Evolutionary conservation across 2,797 vertebrate genomes (phyloP), one percentile per base, ranked within the genome.

Genomic region (Prunella strophiata): DNA sequence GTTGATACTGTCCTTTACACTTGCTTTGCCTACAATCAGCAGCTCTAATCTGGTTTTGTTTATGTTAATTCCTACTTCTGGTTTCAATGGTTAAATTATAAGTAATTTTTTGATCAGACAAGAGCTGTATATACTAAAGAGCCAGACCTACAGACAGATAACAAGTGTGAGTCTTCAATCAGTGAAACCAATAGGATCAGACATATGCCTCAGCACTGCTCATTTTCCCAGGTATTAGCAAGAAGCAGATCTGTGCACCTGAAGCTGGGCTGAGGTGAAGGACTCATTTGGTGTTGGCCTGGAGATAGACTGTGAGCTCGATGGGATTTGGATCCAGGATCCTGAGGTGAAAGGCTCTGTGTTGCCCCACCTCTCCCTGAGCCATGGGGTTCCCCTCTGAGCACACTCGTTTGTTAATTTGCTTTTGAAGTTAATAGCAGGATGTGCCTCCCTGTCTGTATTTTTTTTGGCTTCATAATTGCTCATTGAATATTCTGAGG

Each of bases 341-440:
- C 57, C 83, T 22, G 27, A 61, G 71, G 62, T 78, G 83, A 85
- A 96, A 85, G 66, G 40, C 47, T 90, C 74, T 57, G 32, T 47
- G 79, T 27, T 57, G 74, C 61, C 62, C 59, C 84, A 59, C 58
- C 70, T 55, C 32, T 93, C 68, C 88, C 38, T 1, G 11, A 82
- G 65, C 38, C 4, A 0, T 18, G 40, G 25, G 30, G 55, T 45
- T 96, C 57, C 83, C 61, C 86, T 80, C 58, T 76, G 45, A 91
- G 36, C 13, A 42, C 6, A 4, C 27, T 38, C 5, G 0, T 74
- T 96, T 91, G 61, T 63, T 94, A 94, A 83, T 87, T 95, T 91
- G 94, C 94, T 94, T 97, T 98, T 97, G 96, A 97, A 96, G 89
- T 97, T 96, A 96, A 95, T 47, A 48, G 82, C 90, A 97, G 97